These are phyloP conservation scores for Entosphenus tridentatus DNA, from an alignment of 2,113 vertebrate genomes.

Conservation along the genomic window DNA sequence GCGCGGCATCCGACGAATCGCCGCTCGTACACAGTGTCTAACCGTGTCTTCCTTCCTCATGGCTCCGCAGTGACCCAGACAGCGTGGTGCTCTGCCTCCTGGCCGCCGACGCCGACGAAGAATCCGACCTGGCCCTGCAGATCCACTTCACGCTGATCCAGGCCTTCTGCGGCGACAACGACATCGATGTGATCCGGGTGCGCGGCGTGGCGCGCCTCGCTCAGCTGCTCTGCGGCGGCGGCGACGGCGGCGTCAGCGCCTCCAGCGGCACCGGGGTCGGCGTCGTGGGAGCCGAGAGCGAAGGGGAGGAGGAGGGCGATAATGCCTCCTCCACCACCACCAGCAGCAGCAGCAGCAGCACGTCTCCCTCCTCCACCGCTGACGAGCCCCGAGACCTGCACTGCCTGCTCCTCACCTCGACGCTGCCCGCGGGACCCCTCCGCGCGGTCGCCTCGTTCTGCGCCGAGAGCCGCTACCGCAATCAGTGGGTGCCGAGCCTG, in stretches of 20 bases:
- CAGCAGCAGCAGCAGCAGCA: too few relatives aligned
- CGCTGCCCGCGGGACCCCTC: conserved; percentile 15
- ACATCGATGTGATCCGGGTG: conserved; percentile 56
- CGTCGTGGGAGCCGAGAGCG: too few relatives aligned
- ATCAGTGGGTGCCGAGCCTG: conserved; percentile 63
- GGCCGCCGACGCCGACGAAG: conserved; percentile 53
- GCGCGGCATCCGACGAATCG: neutral
- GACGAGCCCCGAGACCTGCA: conserved; percentile 59
- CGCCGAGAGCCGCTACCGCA: conserved; percentile 43
- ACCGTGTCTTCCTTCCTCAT: neutral
- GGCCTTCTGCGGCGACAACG: conserved; percentile 68
- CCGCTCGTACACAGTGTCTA: neutral
- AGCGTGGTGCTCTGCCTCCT: conserved; percentile 62
- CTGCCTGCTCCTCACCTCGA: conserved; percentile 51
- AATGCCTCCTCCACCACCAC: too few relatives aligned
- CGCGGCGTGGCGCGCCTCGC: conserved; percentile 43
- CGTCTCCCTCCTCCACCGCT: neutral
- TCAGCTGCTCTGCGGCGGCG: conserved; percentile 20
- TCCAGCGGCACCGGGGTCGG: too few relatives aligned
- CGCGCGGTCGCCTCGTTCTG: conserved; percentile 54
- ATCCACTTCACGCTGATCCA: conserved; percentile 87
- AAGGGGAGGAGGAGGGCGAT: conserved; percentile 20
- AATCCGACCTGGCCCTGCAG: conserved; percentile 48
- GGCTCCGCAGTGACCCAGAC: conserved; percentile 47
- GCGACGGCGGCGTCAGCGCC: neutral